Percentiles rank a stretch among this genome's conserved stretches.
phyloP scores from a whole-genome alignment of 2,113 vertebrate genomes.

The Nannospalax galili region DNA sequence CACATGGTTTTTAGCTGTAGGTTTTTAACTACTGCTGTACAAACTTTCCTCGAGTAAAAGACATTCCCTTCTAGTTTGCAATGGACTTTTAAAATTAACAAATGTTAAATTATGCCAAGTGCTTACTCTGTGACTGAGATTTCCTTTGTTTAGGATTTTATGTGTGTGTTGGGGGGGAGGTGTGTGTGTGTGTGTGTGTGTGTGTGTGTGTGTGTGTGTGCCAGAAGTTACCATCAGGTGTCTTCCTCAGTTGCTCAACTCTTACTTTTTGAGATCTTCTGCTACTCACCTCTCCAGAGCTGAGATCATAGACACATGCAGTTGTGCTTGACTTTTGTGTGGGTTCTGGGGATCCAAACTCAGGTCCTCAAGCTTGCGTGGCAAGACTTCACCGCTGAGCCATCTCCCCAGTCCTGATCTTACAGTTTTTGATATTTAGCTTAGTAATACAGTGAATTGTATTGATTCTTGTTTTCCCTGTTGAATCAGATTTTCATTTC shows the following conservation, averaged over 20 bases:
- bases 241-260: too few species aligned
- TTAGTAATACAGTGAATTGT: background rate
- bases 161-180: too few species aligned
- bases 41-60: background rate
- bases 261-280: too few species aligned
- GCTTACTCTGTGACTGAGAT: background rate
- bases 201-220: too few species aligned
- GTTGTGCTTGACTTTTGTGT: too few species aligned
- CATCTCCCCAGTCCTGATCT: background rate
- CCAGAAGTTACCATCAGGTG: too few species aligned
- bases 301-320: too few species aligned
- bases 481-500: background rate
- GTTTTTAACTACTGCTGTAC: background rate
- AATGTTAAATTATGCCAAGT: background rate
- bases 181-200: too few species aligned
- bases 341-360: background rate
- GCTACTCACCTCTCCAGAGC: too few species aligned
- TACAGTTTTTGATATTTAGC: background rate
- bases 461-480: background rate
- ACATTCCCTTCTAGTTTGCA: background rate
- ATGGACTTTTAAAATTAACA: background rate
- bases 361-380: too few species aligned
- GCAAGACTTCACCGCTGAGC: too few species aligned
- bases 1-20: too few species aligned
- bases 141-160: background rate